phyloP scores from a whole-genome alignment of 2,888 invertebrate species.

The Dugesia japonica region DNA sequence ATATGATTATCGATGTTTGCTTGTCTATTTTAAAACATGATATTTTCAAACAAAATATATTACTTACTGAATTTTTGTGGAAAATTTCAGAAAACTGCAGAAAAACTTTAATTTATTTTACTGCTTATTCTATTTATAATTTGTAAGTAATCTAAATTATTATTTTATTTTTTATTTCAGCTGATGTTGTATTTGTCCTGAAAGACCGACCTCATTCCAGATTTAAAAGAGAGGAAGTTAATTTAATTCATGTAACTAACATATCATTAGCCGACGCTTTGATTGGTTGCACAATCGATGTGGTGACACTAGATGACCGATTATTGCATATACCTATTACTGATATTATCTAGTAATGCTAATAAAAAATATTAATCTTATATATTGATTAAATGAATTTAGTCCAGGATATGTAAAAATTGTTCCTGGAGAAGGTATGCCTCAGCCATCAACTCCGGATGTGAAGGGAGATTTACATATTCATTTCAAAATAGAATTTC shows the following conservation, averaged over 20 bases:
- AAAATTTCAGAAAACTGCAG: too few relatives aligned
- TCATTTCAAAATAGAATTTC: slow-evolving; percentile 47
- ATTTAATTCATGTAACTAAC: slow-evolving; percentile 45
- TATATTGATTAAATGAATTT: slow-evolving; percentile 25
- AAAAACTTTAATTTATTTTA: too few relatives aligned
- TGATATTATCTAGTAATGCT: slow-evolving; percentile 46
- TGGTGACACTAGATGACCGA: slow-evolving; percentile 47
- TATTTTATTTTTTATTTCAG: slow-evolving; percentile 36
- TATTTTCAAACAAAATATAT: too few relatives aligned
- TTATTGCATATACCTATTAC: slow-evolving; percentile 47
- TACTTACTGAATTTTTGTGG: too few relatives aligned
- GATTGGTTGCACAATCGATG: slow-evolving; percentile 45
- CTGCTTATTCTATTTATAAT: too few relatives aligned
- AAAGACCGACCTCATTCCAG: slow-evolving; percentile 46
- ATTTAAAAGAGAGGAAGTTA: slow-evolving; percentile 43
- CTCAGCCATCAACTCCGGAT: slow-evolving; percentile 40
- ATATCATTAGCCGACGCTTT: slow-evolving; percentile 46
- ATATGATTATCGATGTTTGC: too few relatives aligned
- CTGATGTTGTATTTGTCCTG: slow-evolving; percentile 48
- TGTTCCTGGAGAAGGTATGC: slow-evolving; percentile 48
- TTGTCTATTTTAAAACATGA: too few relatives aligned
- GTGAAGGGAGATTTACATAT: slow-evolving; percentile 47
- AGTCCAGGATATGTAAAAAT: slow-evolving; percentile 47
- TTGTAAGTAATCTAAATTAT: neutral
- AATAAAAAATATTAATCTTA: slow-evolving; percentile 10